These are phyloP conservation scores for Zapornia atra DNA, from an alignment of 2,113 vertebrate genomes.

Conservation along the genomic window DNA sequence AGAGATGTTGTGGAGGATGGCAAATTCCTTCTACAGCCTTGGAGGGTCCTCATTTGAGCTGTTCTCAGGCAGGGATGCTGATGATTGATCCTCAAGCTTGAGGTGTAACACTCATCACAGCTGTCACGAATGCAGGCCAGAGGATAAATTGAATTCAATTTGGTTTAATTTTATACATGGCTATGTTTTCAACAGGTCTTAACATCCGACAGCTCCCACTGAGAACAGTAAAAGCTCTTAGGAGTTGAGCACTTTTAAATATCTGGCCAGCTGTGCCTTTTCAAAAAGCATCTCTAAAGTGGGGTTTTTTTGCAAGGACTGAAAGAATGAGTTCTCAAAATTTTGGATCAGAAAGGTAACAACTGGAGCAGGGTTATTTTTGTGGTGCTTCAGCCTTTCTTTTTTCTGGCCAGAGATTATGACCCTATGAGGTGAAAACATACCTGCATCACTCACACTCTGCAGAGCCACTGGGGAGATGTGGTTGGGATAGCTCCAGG, in stretches of 20 bases:
- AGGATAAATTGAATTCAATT: background rate
- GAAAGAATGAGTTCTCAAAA: background rate
- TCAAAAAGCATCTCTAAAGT: background rate
- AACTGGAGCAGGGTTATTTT: background rate
- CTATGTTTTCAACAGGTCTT: background rate
- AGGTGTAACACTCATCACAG: background rate
- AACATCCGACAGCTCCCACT: background rate
- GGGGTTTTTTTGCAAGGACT: background rate
- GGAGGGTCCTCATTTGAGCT: background rate
- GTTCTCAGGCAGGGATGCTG: background rate
- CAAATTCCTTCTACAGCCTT: background rate
- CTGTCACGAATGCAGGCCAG: background rate
- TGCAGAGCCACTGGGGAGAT: background rate
- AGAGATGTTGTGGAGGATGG: background rate
- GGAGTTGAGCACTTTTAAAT: background rate
- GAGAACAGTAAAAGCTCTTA: background rate
- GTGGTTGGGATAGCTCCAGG: background rate
- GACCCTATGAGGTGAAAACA: fast-evolving
- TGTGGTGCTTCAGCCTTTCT: background rate
- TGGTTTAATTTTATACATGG: background rate
- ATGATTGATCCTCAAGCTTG: background rate
- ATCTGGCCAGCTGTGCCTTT: background rate
- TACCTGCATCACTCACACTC: background rate
- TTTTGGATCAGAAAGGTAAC: background rate
- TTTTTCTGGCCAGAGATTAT: background rate